phyloP scores from a whole-genome alignment of 2,113 vertebrate genomes.

The Ramphastos sulfuratus region DNA sequence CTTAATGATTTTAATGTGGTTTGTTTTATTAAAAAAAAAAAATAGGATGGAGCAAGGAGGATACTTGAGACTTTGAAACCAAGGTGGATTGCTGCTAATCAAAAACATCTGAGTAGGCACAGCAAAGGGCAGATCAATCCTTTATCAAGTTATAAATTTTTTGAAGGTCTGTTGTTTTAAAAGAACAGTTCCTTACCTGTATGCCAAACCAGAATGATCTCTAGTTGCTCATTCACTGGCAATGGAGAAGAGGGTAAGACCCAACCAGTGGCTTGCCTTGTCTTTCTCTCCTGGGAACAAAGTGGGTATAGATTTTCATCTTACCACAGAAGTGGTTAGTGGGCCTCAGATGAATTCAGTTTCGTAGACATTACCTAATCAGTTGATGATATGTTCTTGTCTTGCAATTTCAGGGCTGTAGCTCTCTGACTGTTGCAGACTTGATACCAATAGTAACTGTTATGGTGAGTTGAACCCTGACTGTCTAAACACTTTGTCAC shows the following conservation, averaged over 20 bases:
- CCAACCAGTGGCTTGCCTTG: not conserved
- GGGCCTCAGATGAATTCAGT: not conserved
- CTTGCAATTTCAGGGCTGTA: not conserved
- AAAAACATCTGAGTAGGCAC: not conserved
- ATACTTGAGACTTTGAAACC: not conserved
- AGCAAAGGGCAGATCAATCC: not conserved
- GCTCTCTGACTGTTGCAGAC: not conserved
- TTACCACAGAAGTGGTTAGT: not conserved
- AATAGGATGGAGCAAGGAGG: not conserved
- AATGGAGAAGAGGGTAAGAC: not conserved
- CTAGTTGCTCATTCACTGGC: not conserved
- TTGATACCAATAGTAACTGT: not conserved
- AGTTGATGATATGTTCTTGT: not conserved
- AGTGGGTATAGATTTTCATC: not conserved
- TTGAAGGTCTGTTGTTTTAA: not conserved
- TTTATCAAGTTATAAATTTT: not conserved
- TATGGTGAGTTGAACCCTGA: not conserved
- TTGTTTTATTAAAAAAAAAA: not conserved
- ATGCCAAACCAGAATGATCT: not conserved
- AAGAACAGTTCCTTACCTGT: not conserved
- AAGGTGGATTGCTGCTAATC: not conserved
- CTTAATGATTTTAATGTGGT: constrained; percentile 60
- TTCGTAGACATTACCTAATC: not conserved
- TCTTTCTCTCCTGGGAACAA: not conserved
- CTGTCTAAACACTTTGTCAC: not conserved